phyloP scores from a whole-genome alignment of 1,140 invertebrate species.

The Mesaphorura yosii region DNA sequence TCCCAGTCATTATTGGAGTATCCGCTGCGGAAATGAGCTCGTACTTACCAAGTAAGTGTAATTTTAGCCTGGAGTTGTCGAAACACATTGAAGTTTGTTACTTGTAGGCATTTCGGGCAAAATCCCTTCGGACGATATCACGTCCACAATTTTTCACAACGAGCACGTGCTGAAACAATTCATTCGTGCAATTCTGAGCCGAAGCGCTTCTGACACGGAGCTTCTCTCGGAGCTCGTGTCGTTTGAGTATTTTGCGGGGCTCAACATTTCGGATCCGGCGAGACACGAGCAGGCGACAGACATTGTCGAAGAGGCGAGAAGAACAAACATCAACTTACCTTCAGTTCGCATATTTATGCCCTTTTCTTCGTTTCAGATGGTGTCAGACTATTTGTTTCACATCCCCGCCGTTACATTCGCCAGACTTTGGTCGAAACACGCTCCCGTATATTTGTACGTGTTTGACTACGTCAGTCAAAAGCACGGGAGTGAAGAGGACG shows the following conservation, averaged over 20 bases:
- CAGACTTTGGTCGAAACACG: constrained; percentile 16
- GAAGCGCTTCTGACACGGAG: constrained; percentile 5
- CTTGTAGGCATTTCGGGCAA: no score
- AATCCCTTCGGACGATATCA: constrained; percentile 1
- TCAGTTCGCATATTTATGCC: no score
- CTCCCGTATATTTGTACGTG: constrained; percentile 27
- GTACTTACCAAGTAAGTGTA: constrained; percentile 19
- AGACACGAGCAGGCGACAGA: constrained; percentile 22
- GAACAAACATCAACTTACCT: not conserved
- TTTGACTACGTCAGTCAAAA: constrained; percentile 19
- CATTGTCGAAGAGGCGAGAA: constrained; percentile 17
- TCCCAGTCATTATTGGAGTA: constrained; percentile 23
- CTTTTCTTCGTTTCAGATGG: no score
- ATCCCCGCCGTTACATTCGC: constrained; percentile 23
- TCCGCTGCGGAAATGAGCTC: constrained; percentile 20
- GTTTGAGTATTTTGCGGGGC: constrained; percentile 28
- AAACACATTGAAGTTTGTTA: no score
- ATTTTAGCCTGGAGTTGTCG: no score
- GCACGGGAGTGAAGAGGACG: not conserved
- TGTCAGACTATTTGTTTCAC: constrained; percentile 20
- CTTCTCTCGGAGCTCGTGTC: constrained; percentile 9
- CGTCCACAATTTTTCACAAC: constrained; percentile 8
- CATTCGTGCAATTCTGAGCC: constrained; percentile 9
- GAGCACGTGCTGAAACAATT: constrained; percentile 16
- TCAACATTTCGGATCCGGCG: constrained; percentile 12